Evolutionary conservation across 35 echinoderm and acorn worm species (phyloP), one percentile per base, ranked within the genome.

Genomic region (Heliocidaris erythrogramma): DNA sequence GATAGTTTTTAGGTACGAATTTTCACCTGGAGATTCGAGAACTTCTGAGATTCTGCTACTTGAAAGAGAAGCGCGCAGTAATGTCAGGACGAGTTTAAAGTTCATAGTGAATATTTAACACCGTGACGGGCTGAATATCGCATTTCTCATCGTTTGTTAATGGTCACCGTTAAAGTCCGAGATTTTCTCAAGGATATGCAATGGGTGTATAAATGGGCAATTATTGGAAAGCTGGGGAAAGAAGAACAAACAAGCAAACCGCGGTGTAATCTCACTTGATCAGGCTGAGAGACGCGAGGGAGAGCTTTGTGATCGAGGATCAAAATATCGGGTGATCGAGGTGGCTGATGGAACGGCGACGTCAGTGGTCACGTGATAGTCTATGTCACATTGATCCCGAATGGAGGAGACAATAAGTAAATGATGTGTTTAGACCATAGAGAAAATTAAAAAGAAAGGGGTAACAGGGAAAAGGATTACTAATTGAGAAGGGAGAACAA

Each of bases 191-290:
- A 78, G 65, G 65, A 78, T 78, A 78, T 78, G 65, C 18, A 48
- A 89, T 48, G 87, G 87, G 31, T 24, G 87, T 89, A 89, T 89
- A 89, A 89, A 47, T 47, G 87, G 87, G 87, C 87, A 89, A 89
- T 89, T 89, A 89, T 78, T 78, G 65, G 47, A 9, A n/a, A 32
- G 47, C 18, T 89, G 30, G 35, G 18, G 87, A 89, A 48, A 32
- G 87, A 7, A 89, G 87, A 89, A 89, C 31, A 89, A 89, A 89
- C 87, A 89, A 89, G 32, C 87, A 89, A 48, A 89, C 87, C 31
- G 29, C 12, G 31, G 31, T 2, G 32, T 89, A 89, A 89, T 89
- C 87, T 42, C 31, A 48, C 14, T 48, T 32, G 87, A 47, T 89
- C 31, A 13, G 87, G 47, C 31, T 31, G 30, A n/a, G 87, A 30